Evolutionary conservation across 2,113 vertebrate genomes (phyloP).

Genomic region (Crypturellus undulatus): DNA sequence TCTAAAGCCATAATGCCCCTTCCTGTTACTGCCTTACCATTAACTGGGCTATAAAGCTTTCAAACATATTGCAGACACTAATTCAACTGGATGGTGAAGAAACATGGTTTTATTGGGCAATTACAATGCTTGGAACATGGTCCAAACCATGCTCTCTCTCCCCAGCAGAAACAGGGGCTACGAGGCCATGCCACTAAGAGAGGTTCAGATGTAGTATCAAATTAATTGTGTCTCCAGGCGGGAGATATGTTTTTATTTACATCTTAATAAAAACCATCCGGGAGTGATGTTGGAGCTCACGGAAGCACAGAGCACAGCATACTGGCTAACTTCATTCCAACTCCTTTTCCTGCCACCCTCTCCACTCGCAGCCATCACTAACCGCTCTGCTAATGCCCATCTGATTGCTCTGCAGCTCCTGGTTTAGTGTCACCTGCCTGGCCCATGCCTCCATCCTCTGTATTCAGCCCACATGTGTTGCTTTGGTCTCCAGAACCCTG

Average conservation of each 20-base stretch:
- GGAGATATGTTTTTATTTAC: not conserved
- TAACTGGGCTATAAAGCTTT: conserved; percentile 70
- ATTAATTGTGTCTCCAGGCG: accelerated
- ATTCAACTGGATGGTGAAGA: conserved; percentile 61
- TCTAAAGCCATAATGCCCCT: conserved; percentile 53
- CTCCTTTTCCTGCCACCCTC: accelerated
- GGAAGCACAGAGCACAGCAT: not conserved
- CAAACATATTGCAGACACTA: conserved; percentile 68
- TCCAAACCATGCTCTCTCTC: not conserved
- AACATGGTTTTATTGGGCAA: conserved; percentile 62
- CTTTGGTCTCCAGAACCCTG: not conserved
- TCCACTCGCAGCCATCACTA: not conserved
- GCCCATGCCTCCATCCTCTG: not conserved
- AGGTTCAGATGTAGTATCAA: not conserved
- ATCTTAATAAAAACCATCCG: not conserved
- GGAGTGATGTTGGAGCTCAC: not conserved
- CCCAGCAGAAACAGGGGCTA: not conserved
- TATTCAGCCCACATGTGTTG: not conserved
- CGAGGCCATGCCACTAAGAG: not conserved
- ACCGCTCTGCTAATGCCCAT: not conserved
- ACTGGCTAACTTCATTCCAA: not conserved
- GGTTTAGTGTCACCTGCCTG: not conserved
- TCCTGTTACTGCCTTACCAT: conserved; percentile 66
- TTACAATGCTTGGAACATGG: conserved; percentile 33
- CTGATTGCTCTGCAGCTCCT: not conserved